Evolutionary conservation across 1,140 invertebrate genomes (phyloP), one percentile per base, ranked within the genome.

Genomic region (Belonocnema kinseyi): DNA sequence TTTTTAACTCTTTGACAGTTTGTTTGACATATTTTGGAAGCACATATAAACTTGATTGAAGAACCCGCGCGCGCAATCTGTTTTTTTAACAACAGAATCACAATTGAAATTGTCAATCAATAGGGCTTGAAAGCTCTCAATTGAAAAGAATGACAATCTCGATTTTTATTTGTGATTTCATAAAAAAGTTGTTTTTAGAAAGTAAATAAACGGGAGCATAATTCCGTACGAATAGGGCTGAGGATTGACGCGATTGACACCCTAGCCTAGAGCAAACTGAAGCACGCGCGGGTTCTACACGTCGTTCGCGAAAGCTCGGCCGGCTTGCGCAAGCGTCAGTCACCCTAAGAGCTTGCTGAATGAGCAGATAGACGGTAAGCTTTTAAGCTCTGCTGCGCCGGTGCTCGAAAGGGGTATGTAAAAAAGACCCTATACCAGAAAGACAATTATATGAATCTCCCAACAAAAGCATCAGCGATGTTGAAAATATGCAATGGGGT

Each of bases 211-310:
- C 40, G 10, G 40, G 40, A 46, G 10, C 8, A 46, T 10, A 8
- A 0, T 46, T 46, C 40, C 40, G 40, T 46, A 46, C 40, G 26
- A 7, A 6, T 8, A 26, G 8, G 4, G 7, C 8, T 16, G n/a
- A 12, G 26, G 13, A 61, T 13, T 66, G 61, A 40, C 33, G 21
- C 61, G 61, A 66, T 26, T 14, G 5, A 40, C 26, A 66, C 58
- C 58, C 58, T 14, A 11, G 8, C 58, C 58, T 14, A 11, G 8
- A 3, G 21, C 12, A 33, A 33, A 66, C 61, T 66, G 26, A 66
- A 66, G 61, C 26, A 40, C 61, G 26, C 61, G 61, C 61, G 26
- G 61, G 61, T 66, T 21, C n/a, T 66, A 66, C 8, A 66, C 14
- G 13, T 4, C 26, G 13, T n/a, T 66, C 26, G 33, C 61, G 33